Percentiles rank a stretch among this genome's conserved stretches.
phyloP scores from a whole-genome alignment of 30 jellyfish, hydroid and myxozoan species.

The Sanderia malayensis region DNA sequence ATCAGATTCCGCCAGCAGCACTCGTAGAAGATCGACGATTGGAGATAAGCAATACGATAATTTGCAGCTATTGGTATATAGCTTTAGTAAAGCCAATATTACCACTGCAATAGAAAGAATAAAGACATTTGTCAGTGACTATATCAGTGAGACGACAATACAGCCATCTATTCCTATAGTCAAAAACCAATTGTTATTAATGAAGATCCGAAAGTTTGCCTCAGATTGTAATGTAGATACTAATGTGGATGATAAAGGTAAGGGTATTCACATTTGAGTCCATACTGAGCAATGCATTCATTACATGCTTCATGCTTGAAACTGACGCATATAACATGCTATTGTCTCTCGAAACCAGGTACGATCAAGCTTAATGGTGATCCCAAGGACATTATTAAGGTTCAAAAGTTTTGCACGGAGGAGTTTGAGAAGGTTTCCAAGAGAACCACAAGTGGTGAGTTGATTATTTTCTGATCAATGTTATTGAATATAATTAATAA shows the following conservation, averaged over 20 bases:
- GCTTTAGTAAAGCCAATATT: not conserved
- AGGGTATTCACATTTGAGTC: too few relatives aligned
- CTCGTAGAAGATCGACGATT: too few relatives aligned
- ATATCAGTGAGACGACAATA: not conserved
- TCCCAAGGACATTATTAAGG: not conserved
- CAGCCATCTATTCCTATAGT: not conserved
- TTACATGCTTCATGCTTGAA: too few relatives aligned
- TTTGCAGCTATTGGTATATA: too few relatives aligned
- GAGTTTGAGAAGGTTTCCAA: not conserved
- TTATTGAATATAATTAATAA: too few relatives aligned
- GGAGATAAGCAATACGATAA: too few relatives aligned
- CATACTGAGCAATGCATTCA: too few relatives aligned
- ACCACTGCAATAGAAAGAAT: not conserved
- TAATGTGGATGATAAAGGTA: not conserved
- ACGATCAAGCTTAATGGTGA: not conserved
- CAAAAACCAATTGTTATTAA: too few relatives aligned
- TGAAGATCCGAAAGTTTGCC: not conserved
- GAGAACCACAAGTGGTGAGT: not conserved
- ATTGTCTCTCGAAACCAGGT: not conserved
- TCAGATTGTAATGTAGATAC: not conserved
- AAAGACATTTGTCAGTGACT: not conserved
- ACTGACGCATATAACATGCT: too few relatives aligned
- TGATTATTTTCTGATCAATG: too few relatives aligned
- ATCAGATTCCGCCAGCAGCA: too few relatives aligned
- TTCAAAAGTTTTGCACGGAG: not conserved